Evolutionary conservation across 1,140 invertebrate species (phyloP).

Genomic region (Lordiphosa clarofinis): DNA sequence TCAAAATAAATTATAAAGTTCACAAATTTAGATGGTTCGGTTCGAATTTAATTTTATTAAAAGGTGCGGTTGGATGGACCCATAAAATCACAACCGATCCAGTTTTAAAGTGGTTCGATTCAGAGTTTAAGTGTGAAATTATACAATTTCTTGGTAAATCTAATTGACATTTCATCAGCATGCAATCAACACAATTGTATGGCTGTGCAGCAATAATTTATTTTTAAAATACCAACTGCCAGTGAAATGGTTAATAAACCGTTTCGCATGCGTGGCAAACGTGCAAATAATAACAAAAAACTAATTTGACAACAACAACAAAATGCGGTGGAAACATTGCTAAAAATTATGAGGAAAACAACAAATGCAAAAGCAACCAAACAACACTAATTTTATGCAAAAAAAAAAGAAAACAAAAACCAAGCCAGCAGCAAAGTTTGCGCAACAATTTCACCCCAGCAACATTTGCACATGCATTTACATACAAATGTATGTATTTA

Average conservation of each 20-base stretch:
- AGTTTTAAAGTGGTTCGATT: too few relatives aligned
- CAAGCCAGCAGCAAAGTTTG: constrained; percentile 45
- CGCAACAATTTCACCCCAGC: constrained; percentile 68
- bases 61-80: too few relatives aligned
- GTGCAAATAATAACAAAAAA: constrained; percentile 55
- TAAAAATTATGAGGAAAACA: constrained; percentile 7
- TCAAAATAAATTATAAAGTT: too few relatives aligned
- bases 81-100: too few relatives aligned
- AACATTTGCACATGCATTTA: constrained; percentile 29
- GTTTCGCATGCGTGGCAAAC: constrained; percentile 34
- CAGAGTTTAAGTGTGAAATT: too few relatives aligned
- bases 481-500: background rate
- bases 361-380: constrained; percentile 11
- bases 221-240: constrained; percentile 35
- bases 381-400: constrained; percentile 55
- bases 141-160: background rate
- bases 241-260: constrained; percentile 39
- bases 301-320: constrained; percentile 7
- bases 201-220: constrained; percentile 32
- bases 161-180: constrained; percentile 1
- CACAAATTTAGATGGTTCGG: constrained; percentile 5
- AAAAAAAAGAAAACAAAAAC: constrained; percentile 28
- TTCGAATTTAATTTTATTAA: too few relatives aligned
- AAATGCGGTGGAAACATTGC: constrained; percentile 6
- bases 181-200: constrained; percentile 31